Evolutionary conservation across 2,113 vertebrate species (phyloP), one percentile per base, ranked within the genome.

Genomic region (Erinaceus europaeus): DNA sequence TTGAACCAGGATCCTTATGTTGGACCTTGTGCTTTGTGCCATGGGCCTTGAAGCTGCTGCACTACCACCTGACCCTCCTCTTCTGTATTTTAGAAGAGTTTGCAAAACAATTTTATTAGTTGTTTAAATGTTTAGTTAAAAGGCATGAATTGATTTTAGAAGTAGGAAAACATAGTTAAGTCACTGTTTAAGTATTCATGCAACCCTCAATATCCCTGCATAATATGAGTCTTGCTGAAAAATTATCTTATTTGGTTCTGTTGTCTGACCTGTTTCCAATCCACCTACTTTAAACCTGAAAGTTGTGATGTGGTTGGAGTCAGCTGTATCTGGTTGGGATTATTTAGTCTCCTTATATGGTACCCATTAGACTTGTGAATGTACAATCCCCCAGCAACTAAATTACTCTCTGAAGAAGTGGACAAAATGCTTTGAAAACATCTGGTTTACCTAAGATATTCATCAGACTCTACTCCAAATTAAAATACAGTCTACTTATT

Each of bases 151-250:
- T 40, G 36, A 62, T 72, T 32, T 82, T 83, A 36, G 14, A 46
- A 40, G 6, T 44, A 38, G 15, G 48, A 55, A 72, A 55, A n/a
- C n/a, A 38, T 5, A 7, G n/a, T 34, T 23, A 65, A 50, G 52
- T 71, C 34, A 44, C 53, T 61, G 34, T 25, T 50, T 36, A 32
- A 87, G 50, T 65, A 15, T 52, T 78, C 17, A 34, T 62, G n/a
- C 42, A 64, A 73, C 74, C 62, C 34, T 86, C 40, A 75, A 42
- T 44, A 77, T 77, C 50, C 78, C 4, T n/a, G 36, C 52, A 38
- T 55, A 77, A 73, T 77, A 12, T 52, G 27, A n/a, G 23, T 86
- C 23, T 73, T 34, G 23, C 4, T 52, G 50, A 48, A 12, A 69
- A 76, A 90, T 5, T 50, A 12, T 32, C 9, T 57, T 15, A 42